phyloP scores from a whole-genome alignment of 2,113 vertebrate species.

The Sinocyclocheilus rhinocerous region DNA sequence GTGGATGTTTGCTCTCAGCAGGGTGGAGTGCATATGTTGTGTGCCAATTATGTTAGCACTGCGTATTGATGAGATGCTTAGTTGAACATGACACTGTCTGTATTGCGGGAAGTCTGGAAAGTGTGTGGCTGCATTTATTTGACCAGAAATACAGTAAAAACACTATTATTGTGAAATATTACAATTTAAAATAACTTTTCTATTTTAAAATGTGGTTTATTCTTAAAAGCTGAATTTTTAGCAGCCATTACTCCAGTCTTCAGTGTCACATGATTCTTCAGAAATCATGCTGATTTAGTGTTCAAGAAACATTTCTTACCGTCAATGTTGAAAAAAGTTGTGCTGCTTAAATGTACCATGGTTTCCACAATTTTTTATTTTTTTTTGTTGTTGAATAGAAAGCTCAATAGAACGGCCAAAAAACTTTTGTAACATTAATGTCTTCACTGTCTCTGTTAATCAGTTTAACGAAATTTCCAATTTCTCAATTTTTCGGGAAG shows the following conservation, averaged over 20 bases:
- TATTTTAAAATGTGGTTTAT: too few relatives aligned
- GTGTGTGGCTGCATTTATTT: background rate
- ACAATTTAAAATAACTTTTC: too few relatives aligned
- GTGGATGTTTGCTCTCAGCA: constrained; percentile 29
- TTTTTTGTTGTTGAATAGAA: background rate
- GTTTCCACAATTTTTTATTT: background rate
- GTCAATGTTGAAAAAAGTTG: background rate
- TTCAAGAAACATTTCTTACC: background rate
- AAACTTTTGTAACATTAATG: background rate
- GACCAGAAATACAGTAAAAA: background rate
- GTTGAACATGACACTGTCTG: background rate
- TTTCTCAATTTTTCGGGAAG: too few relatives aligned
- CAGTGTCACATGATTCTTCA: too few relatives aligned
- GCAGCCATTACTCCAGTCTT: too few relatives aligned
- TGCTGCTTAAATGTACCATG: background rate
- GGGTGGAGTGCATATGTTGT: constrained; percentile 33
- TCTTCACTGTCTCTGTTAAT: background rate
- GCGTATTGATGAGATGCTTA: background rate
- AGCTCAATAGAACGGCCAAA: background rate
- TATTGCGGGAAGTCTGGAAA: background rate
- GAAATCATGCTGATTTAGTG: background rate
- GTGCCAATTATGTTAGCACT: constrained; percentile 10
- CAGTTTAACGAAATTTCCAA: too few relatives aligned
- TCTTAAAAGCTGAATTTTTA: too few relatives aligned
- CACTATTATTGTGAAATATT: too few relatives aligned